These are phyloP conservation scores for Oceanites oceanicus DNA, from an alignment of 2,113 vertebrate species.

Conservation along the genomic window DNA sequence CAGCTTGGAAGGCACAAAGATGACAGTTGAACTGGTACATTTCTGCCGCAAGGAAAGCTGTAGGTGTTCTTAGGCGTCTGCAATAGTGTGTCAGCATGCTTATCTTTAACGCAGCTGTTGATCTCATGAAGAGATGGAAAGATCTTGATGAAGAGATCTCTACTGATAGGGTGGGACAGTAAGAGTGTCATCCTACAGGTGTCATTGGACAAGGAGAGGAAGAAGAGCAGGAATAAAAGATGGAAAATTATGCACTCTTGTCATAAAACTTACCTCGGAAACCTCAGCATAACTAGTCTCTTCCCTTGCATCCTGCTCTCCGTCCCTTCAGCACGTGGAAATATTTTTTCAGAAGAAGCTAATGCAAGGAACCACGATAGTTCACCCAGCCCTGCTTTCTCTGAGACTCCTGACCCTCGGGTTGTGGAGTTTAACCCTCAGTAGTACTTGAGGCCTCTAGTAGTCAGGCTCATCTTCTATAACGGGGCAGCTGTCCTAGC, in stretches of 20 bases:
- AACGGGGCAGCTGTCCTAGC: not conserved
- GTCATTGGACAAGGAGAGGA: not conserved
- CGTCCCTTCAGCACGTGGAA: not conserved
- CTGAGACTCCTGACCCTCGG: not conserved
- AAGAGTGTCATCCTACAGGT: not conserved
- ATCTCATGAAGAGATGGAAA: not conserved
- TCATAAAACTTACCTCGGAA: not conserved
- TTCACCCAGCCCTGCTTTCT: not conserved
- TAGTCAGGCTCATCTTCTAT: not conserved
- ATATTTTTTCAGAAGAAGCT: not conserved
- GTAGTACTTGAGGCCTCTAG: not conserved
- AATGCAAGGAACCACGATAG: accelerated
- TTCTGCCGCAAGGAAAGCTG: not conserved
- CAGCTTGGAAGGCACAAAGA: not conserved
- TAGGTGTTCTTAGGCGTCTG: not conserved
- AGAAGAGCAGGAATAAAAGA: not conserved
- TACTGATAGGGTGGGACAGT: not conserved
- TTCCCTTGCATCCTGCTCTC: not conserved
- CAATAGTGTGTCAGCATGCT: not conserved
- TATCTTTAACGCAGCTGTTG: not conserved
- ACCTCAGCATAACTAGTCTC: not conserved
- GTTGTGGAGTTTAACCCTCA: not conserved
- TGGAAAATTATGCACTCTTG: not conserved
- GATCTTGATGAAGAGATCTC: not conserved
- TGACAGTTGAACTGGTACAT: accelerated